Evolutionary conservation across 1,140 invertebrate species (phyloP), one percentile per base, ranked within the genome.

Genomic region (Lordiphosa mommai): DNA sequence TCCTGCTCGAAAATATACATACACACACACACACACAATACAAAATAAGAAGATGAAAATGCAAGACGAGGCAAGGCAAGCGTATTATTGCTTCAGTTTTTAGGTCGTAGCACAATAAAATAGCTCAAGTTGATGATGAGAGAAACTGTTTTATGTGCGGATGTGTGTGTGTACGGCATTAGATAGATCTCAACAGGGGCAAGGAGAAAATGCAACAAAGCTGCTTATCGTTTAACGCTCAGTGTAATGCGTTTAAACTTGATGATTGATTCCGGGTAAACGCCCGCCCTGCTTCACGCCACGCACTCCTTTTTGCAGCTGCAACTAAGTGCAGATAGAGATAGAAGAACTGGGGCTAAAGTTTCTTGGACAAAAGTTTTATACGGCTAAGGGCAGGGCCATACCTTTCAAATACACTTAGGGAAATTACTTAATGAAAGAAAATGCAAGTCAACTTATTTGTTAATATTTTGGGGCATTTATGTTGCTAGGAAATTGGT

Each of bases 141-240:
- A 40, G 58, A 61, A 61, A 59, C 52, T 40, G 12, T 67, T 14
- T 4, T 29, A 34, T 36, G 32, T 38, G 30, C 12, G 20, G 20
- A 23, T 13, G 1, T 69, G 38, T 40, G 14, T 17, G 23, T 50
- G 29, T 61, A 29, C 56, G 34, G 48, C 34, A 68, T 57, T 56
- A 50, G 57, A 70, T 82, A 48, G 55, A 61, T 72, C 51, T 61
- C 33, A 48, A 32, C 37, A 52, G 43, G 58, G 32, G 61, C 63
- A 67, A 53, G 69, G 36, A 72, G 68, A 57, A 57, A 72, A 72
- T 76, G 76, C 76, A 82, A 76, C 76, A 82, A 82, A 82, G 76
- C 76, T 82, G 76, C 76, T 82, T 82, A 82, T 84, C 76, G 77
- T 73, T 82, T 84, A 84, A 82, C 76, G 76, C 77, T 76, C 66